A percentile compares a stretch with the other conserved stretches of the same genome.
phyloP scores from a whole-genome alignment of 92 coral and sea anemone species.

The Virgularia gustaviana region DNA sequence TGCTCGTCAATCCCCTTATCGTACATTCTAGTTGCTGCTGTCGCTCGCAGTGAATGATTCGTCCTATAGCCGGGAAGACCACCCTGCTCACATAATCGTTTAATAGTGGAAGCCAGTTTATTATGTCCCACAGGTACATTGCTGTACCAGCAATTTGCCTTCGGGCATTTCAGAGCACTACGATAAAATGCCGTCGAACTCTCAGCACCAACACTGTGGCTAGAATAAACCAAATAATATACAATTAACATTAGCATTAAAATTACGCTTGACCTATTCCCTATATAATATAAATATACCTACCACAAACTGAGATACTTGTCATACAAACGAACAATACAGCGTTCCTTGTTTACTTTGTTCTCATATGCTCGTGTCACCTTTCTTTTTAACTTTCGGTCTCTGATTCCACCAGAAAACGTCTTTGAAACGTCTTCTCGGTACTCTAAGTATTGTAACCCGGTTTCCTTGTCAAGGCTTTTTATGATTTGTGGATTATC shows the following conservation, averaged over 20 bases:
- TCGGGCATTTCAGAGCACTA: slow-evolving; percentile 28
- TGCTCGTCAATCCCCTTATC: too few relatives aligned
- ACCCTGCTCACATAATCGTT: neutral
- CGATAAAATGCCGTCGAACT: slow-evolving; percentile 34
- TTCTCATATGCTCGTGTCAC: slow-evolving; percentile 41
- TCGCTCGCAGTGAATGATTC: too few relatives aligned
- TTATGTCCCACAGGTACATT: slow-evolving; percentile 34
- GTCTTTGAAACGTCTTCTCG: slow-evolving; percentile 33
- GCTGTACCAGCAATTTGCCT: slow-evolving; percentile 27
- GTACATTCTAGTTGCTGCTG: too few relatives aligned
- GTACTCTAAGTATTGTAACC: slow-evolving; percentile 28
- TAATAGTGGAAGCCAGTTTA: slow-evolving; percentile 20
- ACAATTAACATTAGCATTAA: too few relatives aligned
- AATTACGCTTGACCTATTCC: too few relatives aligned
- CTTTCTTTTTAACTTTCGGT: slow-evolving; percentile 18
- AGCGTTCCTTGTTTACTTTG: slow-evolving; percentile 32
- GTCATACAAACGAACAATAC: slow-evolving; percentile 42
- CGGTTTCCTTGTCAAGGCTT: neutral
- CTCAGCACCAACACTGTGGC: too few relatives aligned
- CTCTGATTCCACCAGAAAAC: slow-evolving; percentile 19
- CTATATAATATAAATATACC: too few relatives aligned
- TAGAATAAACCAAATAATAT: too few relatives aligned
- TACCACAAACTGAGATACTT: slow-evolving; percentile 46
- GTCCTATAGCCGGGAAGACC: too few relatives aligned
- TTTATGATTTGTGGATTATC: slow-evolving; percentile 14